Conservation (phyloP, 2,113 vertebrate species). For the Grus americana region DNA sequence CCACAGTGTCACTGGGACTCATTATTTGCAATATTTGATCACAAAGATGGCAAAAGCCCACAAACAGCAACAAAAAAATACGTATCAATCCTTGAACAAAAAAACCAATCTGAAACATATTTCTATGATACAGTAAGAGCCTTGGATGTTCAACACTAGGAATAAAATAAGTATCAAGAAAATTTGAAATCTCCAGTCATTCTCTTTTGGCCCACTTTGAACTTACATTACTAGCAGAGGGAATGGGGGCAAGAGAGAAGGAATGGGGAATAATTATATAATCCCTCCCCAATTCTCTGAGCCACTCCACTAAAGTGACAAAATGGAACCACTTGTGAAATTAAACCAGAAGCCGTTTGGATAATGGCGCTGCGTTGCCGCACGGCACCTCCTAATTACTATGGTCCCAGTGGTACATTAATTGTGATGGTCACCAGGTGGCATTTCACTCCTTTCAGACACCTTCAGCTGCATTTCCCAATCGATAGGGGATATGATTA, state of each 20-base stretch:
- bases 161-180: not conserved
- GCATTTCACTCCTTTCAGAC: not conserved
- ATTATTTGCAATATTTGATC: not conserved
- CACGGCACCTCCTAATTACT: not conserved
- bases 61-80: not conserved
- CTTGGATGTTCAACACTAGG: not conserved
- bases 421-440: not conserved
- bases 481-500: not conserved
- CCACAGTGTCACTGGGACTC: rapidly evolving
- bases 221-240: not conserved
- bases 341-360: not conserved
- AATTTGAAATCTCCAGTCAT: not conserved
- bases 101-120: not conserved
- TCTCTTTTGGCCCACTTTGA: not conserved
- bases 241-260: not conserved
- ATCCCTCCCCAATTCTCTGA: not conserved
- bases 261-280: not conserved
- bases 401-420: not conserved
- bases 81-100: not conserved
- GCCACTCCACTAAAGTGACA: not conserved
- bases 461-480: not conserved
- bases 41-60: not conserved
- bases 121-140: not conserved
- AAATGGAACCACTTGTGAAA: not conserved
- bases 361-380: not conserved